These are phyloP conservation scores for Monochamus saltuarius DNA, from an alignment of 1,140 invertebrate genomes.

Conservation along the genomic window DNA sequence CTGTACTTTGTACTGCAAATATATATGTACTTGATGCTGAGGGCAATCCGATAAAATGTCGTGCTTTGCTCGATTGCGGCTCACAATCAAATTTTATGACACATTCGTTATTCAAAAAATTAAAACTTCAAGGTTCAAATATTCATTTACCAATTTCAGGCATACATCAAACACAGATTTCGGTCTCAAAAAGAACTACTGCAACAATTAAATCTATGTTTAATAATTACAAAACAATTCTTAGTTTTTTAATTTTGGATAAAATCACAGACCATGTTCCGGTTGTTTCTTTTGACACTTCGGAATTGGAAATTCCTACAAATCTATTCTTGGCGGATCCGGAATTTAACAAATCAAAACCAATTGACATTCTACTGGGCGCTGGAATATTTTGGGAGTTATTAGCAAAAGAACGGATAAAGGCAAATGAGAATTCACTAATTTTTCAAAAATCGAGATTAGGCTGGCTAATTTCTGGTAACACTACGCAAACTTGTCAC, in stretches of 20 bases:
- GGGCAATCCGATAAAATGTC: constrained; percentile 5
- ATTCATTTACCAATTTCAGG: constrained; percentile 18
- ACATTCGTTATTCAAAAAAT: constrained; percentile 3
- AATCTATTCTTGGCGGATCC: constrained; percentile 39
- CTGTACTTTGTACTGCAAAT: constrained; percentile 14
- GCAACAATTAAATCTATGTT: constrained; percentile 4
- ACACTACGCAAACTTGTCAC: constrained; percentile 16
- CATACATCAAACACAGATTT: constrained; percentile 10
- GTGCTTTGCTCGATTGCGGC: constrained; percentile 11
- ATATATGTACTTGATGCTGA: constrained; percentile 9
- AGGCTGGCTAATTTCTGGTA: constrained; percentile 19
- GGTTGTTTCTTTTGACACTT: not conserved
- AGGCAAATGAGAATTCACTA: constrained; percentile 3
- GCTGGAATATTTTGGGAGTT: constrained; percentile 14
- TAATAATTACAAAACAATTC: constrained; percentile 5
- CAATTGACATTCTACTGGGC: constrained; percentile 32
- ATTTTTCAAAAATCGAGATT: constrained; percentile 21
- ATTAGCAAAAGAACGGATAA: constrained; percentile 9
- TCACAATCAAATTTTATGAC: constrained; percentile 25
- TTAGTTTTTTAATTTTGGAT: constrained; percentile 18
- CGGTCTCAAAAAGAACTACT: not conserved
- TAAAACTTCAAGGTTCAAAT: constrained; percentile 8
- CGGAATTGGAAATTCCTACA: constrained; percentile 30
- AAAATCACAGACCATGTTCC: constrained; percentile 9
- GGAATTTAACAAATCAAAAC: constrained; percentile 30